Conservation (phyloP, 1,140 invertebrate genomes). For the Zaprionus vittiger region DNA sequence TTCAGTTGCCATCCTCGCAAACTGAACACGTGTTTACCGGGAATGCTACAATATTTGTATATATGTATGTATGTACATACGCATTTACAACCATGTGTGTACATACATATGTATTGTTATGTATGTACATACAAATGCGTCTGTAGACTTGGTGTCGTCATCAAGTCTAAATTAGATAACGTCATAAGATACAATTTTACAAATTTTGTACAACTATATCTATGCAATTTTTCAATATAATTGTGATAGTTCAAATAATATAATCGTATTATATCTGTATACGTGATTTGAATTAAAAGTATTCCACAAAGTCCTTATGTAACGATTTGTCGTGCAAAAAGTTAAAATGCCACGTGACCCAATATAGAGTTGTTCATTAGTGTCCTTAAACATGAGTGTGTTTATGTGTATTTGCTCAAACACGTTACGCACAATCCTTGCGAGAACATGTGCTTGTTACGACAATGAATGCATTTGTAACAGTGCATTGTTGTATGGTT, state of each 20-base stretch:
- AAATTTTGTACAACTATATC: background rate
- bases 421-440: constrained; percentile 46
- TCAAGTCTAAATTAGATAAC: constrained; percentile 7
- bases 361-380: constrained; percentile 6
- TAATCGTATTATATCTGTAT: background rate
- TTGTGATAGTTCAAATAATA: too few species aligned
- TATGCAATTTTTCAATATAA: background rate
- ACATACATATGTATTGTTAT: background rate
- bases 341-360: constrained; percentile 34
- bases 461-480: constrained; percentile 13
- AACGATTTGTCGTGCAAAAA: background rate
- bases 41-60: background rate
- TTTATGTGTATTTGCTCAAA: background rate
- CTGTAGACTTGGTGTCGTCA: constrained; percentile 13
- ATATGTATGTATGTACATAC: constrained; percentile 6
- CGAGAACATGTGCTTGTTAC: constrained; percentile 66
- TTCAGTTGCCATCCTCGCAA: background rate
- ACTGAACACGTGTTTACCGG: constrained; percentile 19
- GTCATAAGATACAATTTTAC: background rate
- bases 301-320: background rate
- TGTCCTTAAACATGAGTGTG: background rate
- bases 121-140: constrained; percentile 10
- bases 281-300: background rate
- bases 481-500: background rate
- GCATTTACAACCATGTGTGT: background rate